Percentiles rank a stretch among this genome's conserved stretches.
Evolutionary conservation across 2,888 invertebrate genomes (phyloP).

Genomic region (Euphydryas editha): DNA sequence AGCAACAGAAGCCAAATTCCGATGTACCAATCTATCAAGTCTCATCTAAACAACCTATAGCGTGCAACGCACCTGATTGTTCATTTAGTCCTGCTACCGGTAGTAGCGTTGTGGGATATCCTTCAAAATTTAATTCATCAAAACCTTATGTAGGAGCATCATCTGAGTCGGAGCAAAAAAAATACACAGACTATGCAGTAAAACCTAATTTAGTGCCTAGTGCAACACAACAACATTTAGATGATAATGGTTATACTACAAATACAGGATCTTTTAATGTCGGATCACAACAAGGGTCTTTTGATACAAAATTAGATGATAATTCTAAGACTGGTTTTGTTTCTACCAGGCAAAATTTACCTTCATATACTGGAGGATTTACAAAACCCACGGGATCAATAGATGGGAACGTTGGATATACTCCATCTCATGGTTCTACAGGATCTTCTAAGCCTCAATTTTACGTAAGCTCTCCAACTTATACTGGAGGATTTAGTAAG

Average conservation of each 20-base stretch:
- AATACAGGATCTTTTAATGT: background rate
- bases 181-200: background rate
- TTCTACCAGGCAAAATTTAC: slow-evolving; percentile 28
- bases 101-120: slow-evolving; percentile 4
- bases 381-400: background rate
- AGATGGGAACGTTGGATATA: slow-evolving; percentile 5
- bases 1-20: slow-evolving; percentile 6
- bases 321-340: slow-evolving; percentile 16
- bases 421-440: slow-evolving; percentile 3
- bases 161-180: background rate
- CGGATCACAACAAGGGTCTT: background rate
- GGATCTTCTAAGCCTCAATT: slow-evolving; percentile 5
- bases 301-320: background rate
- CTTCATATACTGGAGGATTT: slow-evolving; percentile 36
- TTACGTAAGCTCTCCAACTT: slow-evolving; percentile 22
- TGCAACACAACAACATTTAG: background rate
- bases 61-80: slow-evolving; percentile 50
- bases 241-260: background rate
- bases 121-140: slow-evolving; percentile 10
- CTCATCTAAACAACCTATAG: slow-evolving; percentile 16
- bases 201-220: background rate
- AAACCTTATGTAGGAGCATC: slow-evolving; percentile 11
- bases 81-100: slow-evolving; percentile 19
- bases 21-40: background rate
- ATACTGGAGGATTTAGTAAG: slow-evolving; percentile 51